Percentiles rank a stretch among this genome's conserved stretches.
Evolutionary conservation across 2,888 invertebrate genomes (phyloP).

Genomic region (Lasioglossum marginatum): DNA sequence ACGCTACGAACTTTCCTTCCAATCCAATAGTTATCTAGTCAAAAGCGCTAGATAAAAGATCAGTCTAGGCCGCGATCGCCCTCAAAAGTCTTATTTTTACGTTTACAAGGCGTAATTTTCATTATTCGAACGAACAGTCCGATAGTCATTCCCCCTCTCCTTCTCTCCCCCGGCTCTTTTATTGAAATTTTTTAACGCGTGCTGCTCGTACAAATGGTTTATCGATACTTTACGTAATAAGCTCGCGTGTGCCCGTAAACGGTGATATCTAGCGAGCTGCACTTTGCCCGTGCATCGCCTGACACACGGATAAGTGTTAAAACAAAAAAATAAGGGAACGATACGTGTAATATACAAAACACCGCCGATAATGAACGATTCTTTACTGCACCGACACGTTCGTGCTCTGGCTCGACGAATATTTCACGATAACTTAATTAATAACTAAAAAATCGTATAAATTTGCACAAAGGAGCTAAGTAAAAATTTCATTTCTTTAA

Average conservation of each 20-base stretch:
- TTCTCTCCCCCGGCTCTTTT: too few relatives aligned
- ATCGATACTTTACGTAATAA: slow-evolving; percentile 35
- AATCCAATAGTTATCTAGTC: too few relatives aligned
- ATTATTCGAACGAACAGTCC: background rate
- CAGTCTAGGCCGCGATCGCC: too few relatives aligned
- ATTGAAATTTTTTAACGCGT: background rate
- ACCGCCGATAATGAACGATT: background rate
- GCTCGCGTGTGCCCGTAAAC: background rate
- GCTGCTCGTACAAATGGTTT: slow-evolving; percentile 14
- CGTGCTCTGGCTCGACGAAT: background rate
- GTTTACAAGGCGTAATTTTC: too few relatives aligned
- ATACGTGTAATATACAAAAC: background rate
- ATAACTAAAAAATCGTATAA: background rate
- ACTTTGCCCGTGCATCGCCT: slow-evolving; percentile 63
- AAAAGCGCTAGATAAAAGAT: too few relatives aligned
- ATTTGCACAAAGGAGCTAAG: too few relatives aligned
- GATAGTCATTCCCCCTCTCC: too few relatives aligned
- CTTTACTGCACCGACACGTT: too few relatives aligned
- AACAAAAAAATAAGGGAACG: background rate
- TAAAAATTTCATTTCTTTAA: too few relatives aligned
- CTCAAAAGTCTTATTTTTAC: too few relatives aligned
- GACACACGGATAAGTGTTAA: slow-evolving; percentile 15
- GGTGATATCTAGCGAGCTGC: slow-evolving; percentile 44
- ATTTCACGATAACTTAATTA: background rate
- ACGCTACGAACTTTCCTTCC: too few relatives aligned